These are phyloP conservation scores for Trisateles emortualis DNA, from an alignment of 2,888 invertebrate genomes.

Conservation along the genomic window DNA sequence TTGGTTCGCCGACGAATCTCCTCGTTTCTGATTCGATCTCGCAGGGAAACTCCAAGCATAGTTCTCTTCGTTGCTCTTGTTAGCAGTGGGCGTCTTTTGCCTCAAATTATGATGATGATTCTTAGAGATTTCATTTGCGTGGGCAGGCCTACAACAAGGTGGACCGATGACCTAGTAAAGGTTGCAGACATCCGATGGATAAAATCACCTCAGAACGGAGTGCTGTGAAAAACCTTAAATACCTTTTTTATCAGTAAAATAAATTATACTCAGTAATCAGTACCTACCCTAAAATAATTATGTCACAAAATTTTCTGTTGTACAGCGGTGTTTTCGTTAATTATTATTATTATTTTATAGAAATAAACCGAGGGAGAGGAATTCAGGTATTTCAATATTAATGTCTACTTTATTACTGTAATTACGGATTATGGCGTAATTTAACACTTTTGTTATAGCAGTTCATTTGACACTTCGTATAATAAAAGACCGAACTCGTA, in stretches of 20 bases:
- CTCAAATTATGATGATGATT: too few relatives aligned
- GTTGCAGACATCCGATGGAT: too few relatives aligned
- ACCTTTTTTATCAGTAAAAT: slow-evolving; percentile 21
- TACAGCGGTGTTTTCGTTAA: neutral
- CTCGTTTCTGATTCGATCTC: too few relatives aligned
- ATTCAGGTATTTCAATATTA: neutral
- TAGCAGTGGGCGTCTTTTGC: too few relatives aligned
- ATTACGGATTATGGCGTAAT: neutral
- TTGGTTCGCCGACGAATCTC: too few relatives aligned
- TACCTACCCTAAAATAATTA: slow-evolving; percentile 13
- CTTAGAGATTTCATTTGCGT: too few relatives aligned
- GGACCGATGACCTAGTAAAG: too few relatives aligned
- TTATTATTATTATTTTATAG: slow-evolving; percentile 15
- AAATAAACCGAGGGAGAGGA: neutral
- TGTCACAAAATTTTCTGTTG: slow-evolving; percentile 12
- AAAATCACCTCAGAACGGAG: too few relatives aligned
- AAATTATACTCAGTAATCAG: slow-evolving; percentile 14
- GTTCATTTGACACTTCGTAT: neutral
- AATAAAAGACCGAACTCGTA: neutral
- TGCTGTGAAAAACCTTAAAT: too few relatives aligned
- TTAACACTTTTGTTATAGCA: neutral
- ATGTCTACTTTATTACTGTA: neutral
- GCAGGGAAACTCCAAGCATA: too few relatives aligned
- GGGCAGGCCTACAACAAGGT: too few relatives aligned
- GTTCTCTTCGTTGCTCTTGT: too few relatives aligned